Evolutionary conservation across 2,797 vertebrate species (phyloP), one percentile per base, ranked within the genome.

Genomic region (Lophius americanus): DNA sequence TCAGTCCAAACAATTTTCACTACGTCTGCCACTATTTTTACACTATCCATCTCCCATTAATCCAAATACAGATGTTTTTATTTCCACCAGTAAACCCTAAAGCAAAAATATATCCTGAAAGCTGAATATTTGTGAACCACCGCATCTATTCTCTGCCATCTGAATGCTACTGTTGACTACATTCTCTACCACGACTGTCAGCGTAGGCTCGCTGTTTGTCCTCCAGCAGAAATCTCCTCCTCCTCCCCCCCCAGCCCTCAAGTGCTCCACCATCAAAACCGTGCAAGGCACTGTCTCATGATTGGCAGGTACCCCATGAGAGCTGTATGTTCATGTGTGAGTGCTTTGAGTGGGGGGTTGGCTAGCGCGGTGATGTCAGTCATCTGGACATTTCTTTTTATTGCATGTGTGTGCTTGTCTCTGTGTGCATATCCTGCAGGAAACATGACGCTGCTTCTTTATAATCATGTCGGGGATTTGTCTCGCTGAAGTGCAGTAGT

Each of bases 221-320:
- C 71, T 72, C 53, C 33, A 65, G 74, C 58, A 67, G 43, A 48
- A 65, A n/a, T 6, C 70, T 14, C 39, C 47, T 9, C 38, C 2
- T 10, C 33, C 13, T 61, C 37, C 50, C 32, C 13, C 9, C 41
- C 53, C 57, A 14, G 49, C 35, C 60, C 36, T 67, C 41, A 69
- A 78, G 61, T 69, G 47, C 53, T 61, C 71, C 66, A 50, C 62
- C 70, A 74, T 69, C 23, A 76, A 82, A 81, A 79, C 66, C 76
- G 78, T 71, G 64, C 75, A 50, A 74, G 76, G 71, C 65, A 54
- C 74, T 42, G 60, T 33, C 55, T 61, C 63, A 71, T 88, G 88
- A 88, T 73, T 88, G 88, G 46, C 88, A 89, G 85, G 60, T 78
- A 61, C 51, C 86, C 82, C 85, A 68, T 66, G 84, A 82, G 86